Base-by-base conservation (phyloP, 2,888 invertebrate genomes). In the Psylliodes chrysocephalus region DNA sequence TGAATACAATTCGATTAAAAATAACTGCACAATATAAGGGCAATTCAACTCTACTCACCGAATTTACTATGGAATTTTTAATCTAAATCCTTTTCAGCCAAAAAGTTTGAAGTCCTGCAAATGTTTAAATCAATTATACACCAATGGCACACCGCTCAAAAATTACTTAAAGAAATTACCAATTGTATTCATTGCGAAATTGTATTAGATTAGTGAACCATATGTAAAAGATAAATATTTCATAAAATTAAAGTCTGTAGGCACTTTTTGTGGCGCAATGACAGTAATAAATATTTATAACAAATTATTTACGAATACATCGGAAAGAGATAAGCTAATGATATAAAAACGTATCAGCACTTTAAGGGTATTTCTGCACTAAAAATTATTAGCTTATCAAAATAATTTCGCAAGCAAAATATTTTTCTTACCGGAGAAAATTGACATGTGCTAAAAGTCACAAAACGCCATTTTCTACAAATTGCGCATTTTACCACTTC, bases 401-500 rank as follows among this genome's bases (percentile, higher is more conserved):
- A 30, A 40, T 40, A 40, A 40, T 38, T 59, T 44, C 28, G 28
- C 12, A 46, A 57, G 28, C 33, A 56, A 60, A 59, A 47, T 53
- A 59, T 60, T 67, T 66, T 68, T 68, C 81, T 81, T 78, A 81
- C 82, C 80, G 78, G 79, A 79, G 76, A 71, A 75, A 75, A 77
- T 73, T 80, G 79, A 80, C 82, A 82, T 81, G 81, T 81, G 81
- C 78, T 81, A 81, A 78, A 79, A 78, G 71, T 76, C 77, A 75
- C 73, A 52, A 68, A 73, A 77, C 81, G 81, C 82, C 82, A 82
- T 82, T 80, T 79, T 75, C 72, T 66, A 64, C 54, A 46, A 60
- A 38, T 64, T 62, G 30, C 28, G 47, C 38, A 42, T 52, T 60
- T 56, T 28, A 25, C 22, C 60, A 49, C 63, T 33, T 17, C 46